Percentiles rank a stretch among this genome's conserved stretches.
These are phyloP conservation scores for Hymenochirus boettgeri DNA, from an alignment of 2,113 vertebrate genomes.

Conservation along the genomic window DNA sequence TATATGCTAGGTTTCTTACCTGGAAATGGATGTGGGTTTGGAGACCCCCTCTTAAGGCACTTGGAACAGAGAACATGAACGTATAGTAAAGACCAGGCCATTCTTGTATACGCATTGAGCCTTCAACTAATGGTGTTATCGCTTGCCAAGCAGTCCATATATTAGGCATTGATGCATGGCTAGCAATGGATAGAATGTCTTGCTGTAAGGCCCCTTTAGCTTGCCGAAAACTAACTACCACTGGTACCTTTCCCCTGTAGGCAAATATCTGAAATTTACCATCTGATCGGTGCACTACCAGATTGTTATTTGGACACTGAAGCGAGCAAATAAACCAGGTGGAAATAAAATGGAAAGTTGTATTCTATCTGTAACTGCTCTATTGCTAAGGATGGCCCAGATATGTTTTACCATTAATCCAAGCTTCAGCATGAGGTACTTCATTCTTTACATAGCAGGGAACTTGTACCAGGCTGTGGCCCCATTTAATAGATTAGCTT, in stretches of 20 bases:
- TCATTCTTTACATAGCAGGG: constrained; percentile 87
- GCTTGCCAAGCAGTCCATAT: constrained; percentile 99
- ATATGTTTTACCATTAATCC: constrained; percentile 60
- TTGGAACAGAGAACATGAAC: constrained; percentile 95
- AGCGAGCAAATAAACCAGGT: constrained; percentile 86
- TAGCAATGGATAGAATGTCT: constrained; percentile 85
- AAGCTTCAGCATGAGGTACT: constrained; percentile 69
- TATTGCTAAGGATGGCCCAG: constrained; percentile 74
- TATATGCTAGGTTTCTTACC: constrained; percentile 64
- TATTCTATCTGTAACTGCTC: constrained; percentile 94
- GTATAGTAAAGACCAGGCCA: constrained; percentile 92
- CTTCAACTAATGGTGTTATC: constrained; percentile 88
- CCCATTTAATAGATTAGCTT: constrained; percentile 78
- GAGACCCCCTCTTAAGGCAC: constrained; percentile 96
- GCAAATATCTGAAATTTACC: constrained; percentile 84
- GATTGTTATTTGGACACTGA: constrained; percentile 89
- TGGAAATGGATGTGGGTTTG: constrained; percentile 88
- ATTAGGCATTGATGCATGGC: constrained; percentile 93
- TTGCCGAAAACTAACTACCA: constrained; percentile 82
- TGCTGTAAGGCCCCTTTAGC: constrained; percentile 66
- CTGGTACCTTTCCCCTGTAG: constrained; percentile 93
- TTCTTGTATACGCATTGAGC: constrained; percentile 87
- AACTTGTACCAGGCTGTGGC: constrained; percentile 88
- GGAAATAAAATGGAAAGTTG: constrained; percentile 91
- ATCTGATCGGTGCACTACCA: constrained; percentile 90